These are phyloP conservation scores for Thymallus thymallus DNA, from an alignment of 2,113 vertebrate genomes.

Conservation along the genomic window DNA sequence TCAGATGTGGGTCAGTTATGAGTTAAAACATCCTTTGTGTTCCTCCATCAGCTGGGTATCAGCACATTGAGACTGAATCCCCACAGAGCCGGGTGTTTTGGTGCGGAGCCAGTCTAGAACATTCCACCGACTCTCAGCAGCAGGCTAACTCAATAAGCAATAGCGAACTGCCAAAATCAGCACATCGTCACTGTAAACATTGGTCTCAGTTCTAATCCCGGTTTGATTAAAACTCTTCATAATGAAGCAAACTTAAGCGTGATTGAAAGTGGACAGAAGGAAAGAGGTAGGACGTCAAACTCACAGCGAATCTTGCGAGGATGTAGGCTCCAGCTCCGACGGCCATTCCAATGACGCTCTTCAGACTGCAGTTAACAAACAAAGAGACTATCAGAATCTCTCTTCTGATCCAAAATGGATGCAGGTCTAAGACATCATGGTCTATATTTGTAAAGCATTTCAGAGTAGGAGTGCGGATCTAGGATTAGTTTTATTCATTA, in stretches of 20 bases:
- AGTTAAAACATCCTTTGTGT: conserved; percentile 28
- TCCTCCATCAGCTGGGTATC: conserved; percentile 28
- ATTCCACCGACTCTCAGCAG: conserved; percentile 64
- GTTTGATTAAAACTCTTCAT: conserved; percentile 64
- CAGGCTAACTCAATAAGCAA: conserved; percentile 66
- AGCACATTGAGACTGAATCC: conserved; percentile 42
- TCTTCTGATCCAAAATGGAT: too few relatives aligned
- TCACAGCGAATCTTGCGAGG: conserved; percentile 92
- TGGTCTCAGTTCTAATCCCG: conserved; percentile 57
- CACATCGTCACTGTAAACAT: conserved; percentile 50
- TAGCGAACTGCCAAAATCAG: conserved; percentile 61
- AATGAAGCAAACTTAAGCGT: conserved; percentile 32
- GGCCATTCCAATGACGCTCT: conserved; percentile 89
- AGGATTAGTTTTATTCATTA: too few relatives aligned
- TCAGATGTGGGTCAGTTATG: not conserved
- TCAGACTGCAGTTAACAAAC: conserved; percentile 76
- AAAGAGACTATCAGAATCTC: not conserved
- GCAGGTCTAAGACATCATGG: too few relatives aligned
- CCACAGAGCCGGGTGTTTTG: conserved; percentile 40
- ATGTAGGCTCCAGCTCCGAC: conserved; percentile 91
- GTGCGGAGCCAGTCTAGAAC: conserved; percentile 52
- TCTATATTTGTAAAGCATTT: too few relatives aligned
- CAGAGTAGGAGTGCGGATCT: too few relatives aligned
- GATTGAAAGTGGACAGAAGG: conserved; percentile 22
- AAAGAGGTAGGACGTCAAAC: conserved; percentile 54